Base-by-base conservation (phyloP, 1,140 invertebrate species). In the Heliconius melpomene region DNA sequence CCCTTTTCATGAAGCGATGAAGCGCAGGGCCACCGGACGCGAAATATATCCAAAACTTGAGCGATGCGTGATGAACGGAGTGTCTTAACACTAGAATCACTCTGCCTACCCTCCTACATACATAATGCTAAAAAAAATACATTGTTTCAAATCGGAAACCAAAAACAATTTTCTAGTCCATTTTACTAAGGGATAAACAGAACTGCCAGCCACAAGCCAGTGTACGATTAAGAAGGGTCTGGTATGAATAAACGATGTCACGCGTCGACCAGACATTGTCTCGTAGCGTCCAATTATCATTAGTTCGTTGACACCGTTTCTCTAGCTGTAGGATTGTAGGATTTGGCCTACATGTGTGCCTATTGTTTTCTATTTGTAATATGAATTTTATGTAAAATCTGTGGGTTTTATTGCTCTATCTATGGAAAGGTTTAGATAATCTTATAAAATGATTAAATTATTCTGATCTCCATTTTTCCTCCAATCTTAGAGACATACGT, bases 161-260 rank as follows among this genome's bases (percentile, higher is more conserved):
- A 2, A 16, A 29, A 66, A 66, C 2, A n/a, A 66, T 26, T 29
- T 66, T 66, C 9, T 29, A 66, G 60, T 66, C 60, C 18, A 66
- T 29, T 66, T 29, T 11, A 66, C 26, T 26, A 1, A 29, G 60
- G 26, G 26, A 23, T 57, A 57, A 23, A 7, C 23, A 66, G 13
- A 66, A 29, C 60, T 13, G 60, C 26, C 9, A 66, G 60, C 60
- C 57, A 66, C 23, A 1, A 66, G 57, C 60, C 60, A 66, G 60
- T 29, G 60, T 66, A 66, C 60, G 60, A 66, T 66, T 66, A 66
- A 66, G 60, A 9, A 66, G 60, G 60, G 26, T 29, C 60, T 66
- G 71, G 71, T 18, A 82, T 82, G 81, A 82, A 82, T 82, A 82
- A 82, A 82, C 79, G 40, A 82, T 81, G 73, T 82, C 80, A 82